Conservation (phyloP, 1,140 invertebrate species). For the Aphidius ervi region DNA sequence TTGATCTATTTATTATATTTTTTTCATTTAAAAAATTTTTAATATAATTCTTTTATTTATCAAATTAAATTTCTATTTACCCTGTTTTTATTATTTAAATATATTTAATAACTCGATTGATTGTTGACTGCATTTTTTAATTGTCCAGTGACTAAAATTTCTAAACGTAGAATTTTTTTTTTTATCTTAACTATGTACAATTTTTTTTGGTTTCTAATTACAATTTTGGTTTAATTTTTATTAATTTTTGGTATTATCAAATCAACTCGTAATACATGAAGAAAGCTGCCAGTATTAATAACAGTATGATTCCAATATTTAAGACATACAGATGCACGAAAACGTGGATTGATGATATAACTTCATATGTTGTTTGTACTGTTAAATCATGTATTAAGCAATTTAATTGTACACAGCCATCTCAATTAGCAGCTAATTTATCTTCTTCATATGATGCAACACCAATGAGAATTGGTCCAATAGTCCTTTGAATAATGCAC, state of each 20-base stretch:
- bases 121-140: too few relatives aligned
- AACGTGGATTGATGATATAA: constrained; percentile 64
- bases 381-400: constrained; percentile 67
- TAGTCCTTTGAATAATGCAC: constrained; percentile 95
- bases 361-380: constrained; percentile 66
- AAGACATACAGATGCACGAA: constrained; percentile 59
- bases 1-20: too few relatives aligned
- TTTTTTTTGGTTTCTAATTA: too few relatives aligned
- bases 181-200: too few relatives aligned
- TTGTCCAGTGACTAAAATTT: too few relatives aligned
- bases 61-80: too few relatives aligned
- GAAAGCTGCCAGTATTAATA: constrained; percentile 69
- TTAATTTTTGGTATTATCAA: constrained; percentile 46
- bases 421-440: constrained; percentile 59
- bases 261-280: constrained; percentile 60
- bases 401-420: constrained; percentile 55
- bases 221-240: too few relatives aligned
- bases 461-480: constrained; percentile 93
- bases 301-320: constrained; percentile 63
- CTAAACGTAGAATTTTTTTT: too few relatives aligned
- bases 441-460: constrained; percentile 84
- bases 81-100: too few relatives aligned
- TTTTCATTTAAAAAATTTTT: too few relatives aligned
- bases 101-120: too few relatives aligned
- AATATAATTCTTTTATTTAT: too few relatives aligned